phyloP scores from a whole-genome alignment of 2,113 vertebrate genomes.

The Nothocercus julius region DNA sequence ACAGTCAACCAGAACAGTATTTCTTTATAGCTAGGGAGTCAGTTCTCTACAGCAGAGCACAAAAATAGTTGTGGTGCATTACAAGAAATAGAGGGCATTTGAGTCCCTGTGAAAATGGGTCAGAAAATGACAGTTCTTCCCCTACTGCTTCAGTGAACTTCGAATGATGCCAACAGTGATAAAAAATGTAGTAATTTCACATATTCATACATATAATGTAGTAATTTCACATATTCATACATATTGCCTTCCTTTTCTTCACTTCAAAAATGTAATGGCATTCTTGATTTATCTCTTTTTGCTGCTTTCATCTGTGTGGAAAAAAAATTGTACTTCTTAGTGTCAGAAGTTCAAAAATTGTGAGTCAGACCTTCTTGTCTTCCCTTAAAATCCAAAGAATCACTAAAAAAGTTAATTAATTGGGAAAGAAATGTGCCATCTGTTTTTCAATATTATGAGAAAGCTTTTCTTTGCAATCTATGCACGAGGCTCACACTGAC shows the following conservation, averaged over 20 bases:
- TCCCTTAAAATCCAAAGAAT: not conserved
- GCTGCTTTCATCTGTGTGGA: not conserved
- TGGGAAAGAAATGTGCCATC: not conserved
- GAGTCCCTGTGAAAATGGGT: not conserved
- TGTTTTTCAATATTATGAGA: not conserved
- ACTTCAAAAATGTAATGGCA: not conserved
- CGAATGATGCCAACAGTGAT: not conserved
- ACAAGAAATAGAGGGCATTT: not conserved
- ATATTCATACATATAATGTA: accelerated
- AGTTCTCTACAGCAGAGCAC: not conserved
- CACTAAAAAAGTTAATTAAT: not conserved
- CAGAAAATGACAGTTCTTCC: not conserved
- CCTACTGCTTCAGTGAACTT: not conserved
- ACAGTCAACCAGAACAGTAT: not conserved
- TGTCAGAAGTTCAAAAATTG: not conserved
- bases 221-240: not conserved
- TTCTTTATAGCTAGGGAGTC: not conserved
- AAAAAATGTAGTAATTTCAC: not conserved
- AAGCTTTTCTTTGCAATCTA: not conserved
- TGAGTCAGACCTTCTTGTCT: not conserved
- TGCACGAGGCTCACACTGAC: not conserved
- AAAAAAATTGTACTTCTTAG: not conserved
- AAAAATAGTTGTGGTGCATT: not conserved
- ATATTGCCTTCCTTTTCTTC: not conserved
- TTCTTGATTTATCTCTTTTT: not conserved